Evolutionary conservation across 2,797 vertebrate genomes (phyloP).

Genomic region (Coregonus suidteri): DNA sequence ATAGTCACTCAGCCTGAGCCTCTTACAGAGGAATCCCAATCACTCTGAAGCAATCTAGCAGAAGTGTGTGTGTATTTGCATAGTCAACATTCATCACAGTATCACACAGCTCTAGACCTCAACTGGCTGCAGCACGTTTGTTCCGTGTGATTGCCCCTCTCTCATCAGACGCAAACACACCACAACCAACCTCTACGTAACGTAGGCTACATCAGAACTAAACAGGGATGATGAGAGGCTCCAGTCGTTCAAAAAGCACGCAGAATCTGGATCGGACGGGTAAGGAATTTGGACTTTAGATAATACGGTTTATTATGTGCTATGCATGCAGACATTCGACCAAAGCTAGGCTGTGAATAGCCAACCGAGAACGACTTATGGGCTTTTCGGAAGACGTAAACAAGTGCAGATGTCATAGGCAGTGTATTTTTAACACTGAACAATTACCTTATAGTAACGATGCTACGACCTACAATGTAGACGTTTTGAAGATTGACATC

Average conservation of each 20-base stretch:
- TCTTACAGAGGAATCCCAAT: background rate
- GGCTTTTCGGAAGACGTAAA: slow-evolving; percentile 66
- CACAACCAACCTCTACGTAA: slow-evolving; percentile 40
- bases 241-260: slow-evolving; percentile 64
- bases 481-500: background rate
- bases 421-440: slow-evolving; percentile 43
- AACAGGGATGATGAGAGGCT: slow-evolving; percentile 76
- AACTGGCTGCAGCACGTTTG: slow-evolving; percentile 8
- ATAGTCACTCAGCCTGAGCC: background rate
- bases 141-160: background rate
- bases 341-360: background rate
- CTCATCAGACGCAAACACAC: slow-evolving; percentile 24
- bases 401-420: slow-evolving; percentile 59
- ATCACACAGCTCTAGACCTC: slow-evolving; percentile 13
- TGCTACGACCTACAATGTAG: background rate
- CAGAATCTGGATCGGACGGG: slow-evolving; percentile 64
- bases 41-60: slow-evolving; percentile 1
- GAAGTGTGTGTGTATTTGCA: slow-evolving; percentile 50
- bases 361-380: background rate
- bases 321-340: background rate
- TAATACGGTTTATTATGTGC: background rate
- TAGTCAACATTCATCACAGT: slow-evolving; percentile 39
- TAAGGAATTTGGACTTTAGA: slow-evolving; percentile 55
- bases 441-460: background rate
- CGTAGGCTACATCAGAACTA: slow-evolving; percentile 38